Evolutionary conservation across 2,113 vertebrate species (phyloP).

Genomic region (Oceanodroma tethys): DNA sequence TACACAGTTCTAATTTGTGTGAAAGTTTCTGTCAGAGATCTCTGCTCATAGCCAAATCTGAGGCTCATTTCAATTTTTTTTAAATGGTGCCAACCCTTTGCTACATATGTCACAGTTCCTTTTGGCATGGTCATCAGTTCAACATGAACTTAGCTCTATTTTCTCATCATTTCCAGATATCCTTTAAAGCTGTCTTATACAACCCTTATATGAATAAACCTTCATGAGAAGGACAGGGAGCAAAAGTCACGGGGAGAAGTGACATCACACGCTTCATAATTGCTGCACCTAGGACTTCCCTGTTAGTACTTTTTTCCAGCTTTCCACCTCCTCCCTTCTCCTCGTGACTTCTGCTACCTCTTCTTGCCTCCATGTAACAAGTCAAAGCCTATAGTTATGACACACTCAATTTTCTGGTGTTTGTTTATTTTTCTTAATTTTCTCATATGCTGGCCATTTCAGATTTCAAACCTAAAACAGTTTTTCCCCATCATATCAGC

Average conservation of each 20-base stretch:
- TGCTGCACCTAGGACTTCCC: background rate
- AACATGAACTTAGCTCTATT: background rate
- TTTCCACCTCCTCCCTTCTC: background rate
- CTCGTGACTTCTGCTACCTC: background rate
- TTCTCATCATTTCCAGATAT: background rate
- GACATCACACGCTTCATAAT: background rate
- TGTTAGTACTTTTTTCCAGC: background rate
- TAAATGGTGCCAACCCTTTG: background rate
- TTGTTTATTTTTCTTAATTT: background rate
- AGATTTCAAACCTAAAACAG: background rate
- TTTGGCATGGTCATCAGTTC: background rate
- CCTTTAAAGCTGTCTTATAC: background rate
- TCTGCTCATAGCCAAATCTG: background rate
- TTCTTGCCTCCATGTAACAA: background rate
- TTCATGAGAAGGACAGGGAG: background rate
- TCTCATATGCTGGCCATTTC: background rate
- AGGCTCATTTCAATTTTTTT: background rate
- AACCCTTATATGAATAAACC: background rate
- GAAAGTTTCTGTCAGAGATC: background rate
- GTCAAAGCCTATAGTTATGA: background rate
- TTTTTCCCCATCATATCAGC: background rate
- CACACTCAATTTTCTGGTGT: background rate
- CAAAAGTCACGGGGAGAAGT: background rate
- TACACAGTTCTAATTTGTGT: background rate
- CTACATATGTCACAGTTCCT: background rate